phyloP scores from a whole-genome alignment of 2,113 vertebrate species.

The Picathartes gymnocephalus region DNA sequence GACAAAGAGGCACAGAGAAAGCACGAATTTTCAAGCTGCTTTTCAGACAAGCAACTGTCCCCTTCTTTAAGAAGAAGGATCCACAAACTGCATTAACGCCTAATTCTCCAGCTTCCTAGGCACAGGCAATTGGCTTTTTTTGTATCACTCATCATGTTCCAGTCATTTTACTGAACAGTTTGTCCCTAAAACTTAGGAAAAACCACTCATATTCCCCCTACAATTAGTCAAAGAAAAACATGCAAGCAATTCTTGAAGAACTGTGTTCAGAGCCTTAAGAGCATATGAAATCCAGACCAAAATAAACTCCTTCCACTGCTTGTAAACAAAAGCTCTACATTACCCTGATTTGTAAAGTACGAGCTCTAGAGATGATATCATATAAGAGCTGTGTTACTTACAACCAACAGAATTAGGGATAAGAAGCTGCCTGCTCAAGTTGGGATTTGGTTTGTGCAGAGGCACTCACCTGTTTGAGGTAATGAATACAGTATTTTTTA shows the following conservation, averaged over 20 bases:
- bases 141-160: not conserved
- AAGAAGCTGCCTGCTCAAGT: not conserved
- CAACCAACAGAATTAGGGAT: not conserved
- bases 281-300: not conserved
- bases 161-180: not conserved
- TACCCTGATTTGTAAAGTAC: not conserved
- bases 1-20: not conserved
- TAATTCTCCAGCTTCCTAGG: not conserved
- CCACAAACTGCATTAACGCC: not conserved
- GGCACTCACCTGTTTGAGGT: not conserved
- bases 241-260: not conserved
- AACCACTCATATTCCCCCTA: not conserved
- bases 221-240: not conserved
- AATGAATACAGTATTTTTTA: not conserved
- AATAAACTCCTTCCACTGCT: not conserved
- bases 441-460: not conserved
- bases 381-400: not conserved
- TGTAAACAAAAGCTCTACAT: not conserved
- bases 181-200: not conserved
- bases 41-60: not conserved
- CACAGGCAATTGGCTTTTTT: not conserved
- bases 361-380: not conserved
- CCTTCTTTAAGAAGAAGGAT: not conserved
- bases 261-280: not conserved
- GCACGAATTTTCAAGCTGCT: not conserved